These are phyloP conservation scores for Urocolius indicus DNA, from an alignment of 2,113 vertebrate species.

Conservation along the genomic window DNA sequence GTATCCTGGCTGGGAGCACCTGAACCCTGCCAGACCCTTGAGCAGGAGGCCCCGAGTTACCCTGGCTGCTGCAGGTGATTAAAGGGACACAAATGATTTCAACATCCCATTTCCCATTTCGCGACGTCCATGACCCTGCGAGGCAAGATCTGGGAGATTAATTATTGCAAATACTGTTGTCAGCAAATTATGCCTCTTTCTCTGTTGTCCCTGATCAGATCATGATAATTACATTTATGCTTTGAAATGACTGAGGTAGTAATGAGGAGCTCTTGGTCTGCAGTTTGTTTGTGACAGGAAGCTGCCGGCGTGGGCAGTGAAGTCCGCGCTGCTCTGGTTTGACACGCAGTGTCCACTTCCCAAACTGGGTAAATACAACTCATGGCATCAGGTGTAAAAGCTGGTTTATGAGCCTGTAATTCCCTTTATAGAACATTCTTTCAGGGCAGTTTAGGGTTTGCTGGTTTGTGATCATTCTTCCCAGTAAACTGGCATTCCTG, in stretches of 20 bases:
- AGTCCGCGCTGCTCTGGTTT: background rate
- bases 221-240: conserved; percentile 56
- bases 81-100: conserved; percentile 12
- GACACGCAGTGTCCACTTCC: background rate
- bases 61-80: background rate
- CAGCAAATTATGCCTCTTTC: conserved; percentile 58
- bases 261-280: conserved; percentile 57
- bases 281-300: conserved; percentile 57
- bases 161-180: conserved; percentile 52
- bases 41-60: background rate
- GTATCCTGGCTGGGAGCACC: accelerated
- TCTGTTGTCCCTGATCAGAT: conserved; percentile 62
- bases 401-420: background rate
- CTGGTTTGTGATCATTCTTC: background rate
- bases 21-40: background rate
- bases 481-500: background rate
- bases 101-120: conserved; percentile 48
- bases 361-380: background rate
- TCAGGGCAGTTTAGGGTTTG: conserved; percentile 13
- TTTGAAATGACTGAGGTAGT: conserved; percentile 52
- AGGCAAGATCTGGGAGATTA: conserved; percentile 62
- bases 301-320: background rate
- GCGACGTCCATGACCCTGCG: background rate
- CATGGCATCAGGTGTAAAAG: conserved; percentile 32
- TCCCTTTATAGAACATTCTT: conserved; percentile 2